Base-by-base conservation (phyloP, 1,140 invertebrate genomes). In the Ptiloglossa arizonensis region DNA sequence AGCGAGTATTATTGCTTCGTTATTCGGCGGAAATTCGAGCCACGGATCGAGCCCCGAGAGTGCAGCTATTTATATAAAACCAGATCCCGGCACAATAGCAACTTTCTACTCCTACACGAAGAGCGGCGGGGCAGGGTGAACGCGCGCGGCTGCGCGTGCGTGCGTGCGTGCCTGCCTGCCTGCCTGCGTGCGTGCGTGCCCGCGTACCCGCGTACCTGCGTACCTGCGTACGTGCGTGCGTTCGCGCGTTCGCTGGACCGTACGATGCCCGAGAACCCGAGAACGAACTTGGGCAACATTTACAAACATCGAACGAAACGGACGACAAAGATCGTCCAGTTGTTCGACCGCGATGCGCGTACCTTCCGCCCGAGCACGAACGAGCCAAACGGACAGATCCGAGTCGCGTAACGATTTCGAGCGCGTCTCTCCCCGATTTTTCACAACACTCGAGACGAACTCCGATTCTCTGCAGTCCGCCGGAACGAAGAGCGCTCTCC, bases 91-190 rank as follows among this genome's bases (percentile, higher is more conserved):
- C 81, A 89, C 88, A 89, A 89, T 88, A 89, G 87, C 87, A 87
- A 89, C 88, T 89, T 89, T 89, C 88, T 89, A 89, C 87, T 88
- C 86, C 87, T 89, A 89, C 88, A 87, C 85, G 81, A 78, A 60
- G 82, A 80, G 80, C 82, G 85, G 81, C 81, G 83, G 73, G 82
- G 72, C 50, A 24, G 70, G 54, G 29, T 63, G 74, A 50, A 50
- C 59, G 80, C 64, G 81, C n/a, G n/a, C n/a, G n/a, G n/a, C n/a
- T n/a, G n/a, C n/a, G n/a, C n/a, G n/a, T 60, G 48, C 54, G 69
- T 27, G 5, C 9, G 44, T 46, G 29, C n/a, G n/a, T n/a, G n/a
- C n/a, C n/a, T n/a, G n/a, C n/a, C n/a, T n/a, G n/a, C n/a, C n/a
- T n/a, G n/a, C n/a, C n/a, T n/a, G n/a, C n/a, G n/a, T n/a, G n/a